Percentiles rank a stretch among this genome's conserved stretches.
These are phyloP conservation scores for Petrosia ficiformis DNA, from an alignment of 37 sponge, comb jelly and placozoan genomes.

Conservation along the genomic window DNA sequence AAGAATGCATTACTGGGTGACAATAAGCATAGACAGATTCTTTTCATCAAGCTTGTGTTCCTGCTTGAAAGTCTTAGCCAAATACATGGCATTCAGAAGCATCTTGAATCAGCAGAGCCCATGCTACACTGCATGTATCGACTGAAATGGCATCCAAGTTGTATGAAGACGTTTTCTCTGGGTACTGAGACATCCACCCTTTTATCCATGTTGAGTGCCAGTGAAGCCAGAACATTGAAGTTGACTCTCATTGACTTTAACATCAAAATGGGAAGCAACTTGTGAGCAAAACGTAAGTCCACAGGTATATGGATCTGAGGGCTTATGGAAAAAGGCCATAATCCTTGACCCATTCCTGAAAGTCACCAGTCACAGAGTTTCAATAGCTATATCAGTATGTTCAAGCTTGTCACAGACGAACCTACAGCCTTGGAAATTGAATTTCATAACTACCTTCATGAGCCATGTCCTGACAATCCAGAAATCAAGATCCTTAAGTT, in stretches of 20 bases:
- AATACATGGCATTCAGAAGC: not conserved
- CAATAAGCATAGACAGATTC: not conserved
- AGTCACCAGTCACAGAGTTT: not conserved
- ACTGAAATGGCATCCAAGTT: too few species aligned
- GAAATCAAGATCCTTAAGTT: not conserved
- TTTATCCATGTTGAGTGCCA: not conserved
- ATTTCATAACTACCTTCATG: not conserved
- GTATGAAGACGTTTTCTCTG: not conserved
- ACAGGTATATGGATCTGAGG: not conserved
- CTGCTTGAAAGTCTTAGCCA: not conserved
- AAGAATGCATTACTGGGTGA: not conserved
- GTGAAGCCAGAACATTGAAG: not conserved
- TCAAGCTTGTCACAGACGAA: not conserved
- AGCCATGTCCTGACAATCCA: not conserved
- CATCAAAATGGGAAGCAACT: not conserved
- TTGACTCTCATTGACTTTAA: not conserved
- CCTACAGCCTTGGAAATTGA: not conserved
- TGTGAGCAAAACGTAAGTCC: not conserved
- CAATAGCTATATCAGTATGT: not conserved
- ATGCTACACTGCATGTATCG: not conserved
- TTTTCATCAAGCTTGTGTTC: not conserved
- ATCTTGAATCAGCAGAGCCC: not conserved
- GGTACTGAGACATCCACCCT: not conserved
- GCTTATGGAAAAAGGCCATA: not conserved
- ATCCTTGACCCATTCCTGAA: not conserved